Base-by-base conservation (phyloP, 2,113 vertebrate species). In the Protobothrops mucrosquamatus region DNA sequence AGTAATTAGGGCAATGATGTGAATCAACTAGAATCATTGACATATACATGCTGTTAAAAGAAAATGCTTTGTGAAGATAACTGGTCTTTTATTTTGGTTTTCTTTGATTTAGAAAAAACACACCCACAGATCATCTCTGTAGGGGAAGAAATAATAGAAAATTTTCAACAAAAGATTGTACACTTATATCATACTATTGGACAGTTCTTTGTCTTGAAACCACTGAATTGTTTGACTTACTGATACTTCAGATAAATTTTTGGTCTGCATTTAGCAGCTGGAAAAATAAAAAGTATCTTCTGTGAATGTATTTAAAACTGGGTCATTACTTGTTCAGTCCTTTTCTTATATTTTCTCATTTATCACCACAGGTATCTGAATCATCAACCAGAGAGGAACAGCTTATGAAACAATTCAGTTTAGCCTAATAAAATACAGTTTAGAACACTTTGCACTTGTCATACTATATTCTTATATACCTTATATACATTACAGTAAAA, bases 391-490 rank as follows among this genome's bases (percentile, higher is more conserved):
- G 92, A 95, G 91, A 93, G 2, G 90, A 96, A 94, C 93, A 95
- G 92, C 81, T 96, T 96, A 94, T 95, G 94, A 95, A 96, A 94
- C 89, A 89, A 92, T 95, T 94, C 94, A 93, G 90, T 92, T 43
- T 91, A 95, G 96, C 89, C 94, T 95, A 90, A 51, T 88, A 94
- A 92, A 90, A 95, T 54, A 59, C 5, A 85, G 95, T 92, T 95
- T 93, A 94, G 93, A 95, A 94, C 46, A 91, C 88, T 94, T 94
- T 94, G 56, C 89, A 95, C 87, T 92, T 96, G 94, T 95, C 94
- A 93, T 56, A 93, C 81, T 87, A 61, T 92, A 91, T 93, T 91
- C 64, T 94, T 29, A 39, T 85, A 92, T n/a, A 93, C 69, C 93
- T 56, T 24, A 74, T 51, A 89, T 55, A 34, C 39, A 85, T 92